Evolutionary conservation across 1,140 invertebrate species (phyloP), one percentile per base, ranked within the genome.

Genomic region (Venustaconcha ellipsiformis): DNA sequence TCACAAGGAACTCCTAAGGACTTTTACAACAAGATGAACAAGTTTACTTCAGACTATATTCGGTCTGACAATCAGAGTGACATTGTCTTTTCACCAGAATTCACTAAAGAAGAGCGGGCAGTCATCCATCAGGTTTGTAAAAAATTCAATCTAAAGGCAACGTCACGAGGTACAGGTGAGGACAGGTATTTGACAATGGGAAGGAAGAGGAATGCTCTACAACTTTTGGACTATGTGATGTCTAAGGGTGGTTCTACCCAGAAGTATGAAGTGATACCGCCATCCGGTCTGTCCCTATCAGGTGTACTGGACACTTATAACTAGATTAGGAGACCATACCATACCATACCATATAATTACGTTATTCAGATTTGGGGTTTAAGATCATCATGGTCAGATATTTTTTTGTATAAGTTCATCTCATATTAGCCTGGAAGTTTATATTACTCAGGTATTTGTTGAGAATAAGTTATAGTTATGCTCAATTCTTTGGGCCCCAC

Each of bases 21-120:
- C 26, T 86, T 87, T 67, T 57, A 74, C n/a, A 56, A 70, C 14
- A 80, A 72, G 60, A 72, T 89, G 14, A 74, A 58, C 20, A 76
- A 82, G 57, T 65, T 85, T 1, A 58, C 88, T 13, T 69, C 83
- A 20, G 84, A 86, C 65, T 89, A 86, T 67, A 70, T 82, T 14
- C 48, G 67, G 23, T 85, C 84, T 14, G 76, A 81, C 30, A 74
- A 81, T 15, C 79, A 90, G 83, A 92, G 93, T 85, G 88, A 90
- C 86, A 83, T 94, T 72, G 90, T 93, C 57, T 95, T 95, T 86
- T 92, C 93, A 23, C 88, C 91, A 0, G 93, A 94, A 64, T 95
- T 95, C 84, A 91, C 90, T 0, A 94, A 93, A 69, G 94, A 94
- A 48, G 94, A 95, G 85, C 90, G 94, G 60, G 92, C 92, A 13